Percentiles rank a stretch among this genome's conserved stretches.
These are phyloP conservation scores for Pollenia griseotomentosa DNA, from an alignment of 2,888 invertebrate genomes.

Conservation along the genomic window DNA sequence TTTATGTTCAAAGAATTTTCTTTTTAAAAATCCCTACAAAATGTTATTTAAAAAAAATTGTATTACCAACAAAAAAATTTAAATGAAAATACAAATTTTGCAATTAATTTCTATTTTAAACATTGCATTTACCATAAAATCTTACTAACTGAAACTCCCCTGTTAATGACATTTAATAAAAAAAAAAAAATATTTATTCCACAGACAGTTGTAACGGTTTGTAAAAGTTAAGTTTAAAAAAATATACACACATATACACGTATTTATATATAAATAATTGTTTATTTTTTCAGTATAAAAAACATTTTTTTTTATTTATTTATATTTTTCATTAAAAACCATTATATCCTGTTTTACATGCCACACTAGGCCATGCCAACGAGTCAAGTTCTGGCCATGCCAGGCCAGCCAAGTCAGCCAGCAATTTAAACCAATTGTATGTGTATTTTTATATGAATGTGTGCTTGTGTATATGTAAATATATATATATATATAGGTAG, in stretches of 20 bases:
- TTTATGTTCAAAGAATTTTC: too few relatives aligned
- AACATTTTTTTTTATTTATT: conserved; percentile 24
- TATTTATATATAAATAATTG: conserved; percentile 37
- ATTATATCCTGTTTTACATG: conserved; percentile 69
- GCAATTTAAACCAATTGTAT: conserved; percentile 60
- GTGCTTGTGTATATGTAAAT: background rate
- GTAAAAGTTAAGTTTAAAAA: conserved; percentile 44
- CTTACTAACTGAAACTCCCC: conserved; percentile 24
- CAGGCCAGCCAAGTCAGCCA: conserved; percentile 28
- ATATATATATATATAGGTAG: background rate
- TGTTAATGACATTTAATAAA: conserved; percentile 28
- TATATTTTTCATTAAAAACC: conserved; percentile 63
- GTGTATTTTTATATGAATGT: background rate
- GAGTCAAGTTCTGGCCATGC: conserved; percentile 41
- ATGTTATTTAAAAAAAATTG: too few relatives aligned
- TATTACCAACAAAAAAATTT: too few relatives aligned
- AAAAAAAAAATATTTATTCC: conserved; percentile 24
- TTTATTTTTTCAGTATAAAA: conserved; percentile 33
- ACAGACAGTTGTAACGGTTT: conserved; percentile 62
- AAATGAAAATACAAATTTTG: too few relatives aligned
- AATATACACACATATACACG: background rate
- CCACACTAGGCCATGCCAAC: conserved; percentile 62
- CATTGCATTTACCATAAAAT: background rate
- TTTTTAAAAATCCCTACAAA: too few relatives aligned
- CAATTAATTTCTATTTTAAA: background rate